Evolutionary conservation across 2,888 invertebrate genomes (phyloP), one percentile per base, ranked within the genome.

Genomic region (Candidula unifasciata): DNA sequence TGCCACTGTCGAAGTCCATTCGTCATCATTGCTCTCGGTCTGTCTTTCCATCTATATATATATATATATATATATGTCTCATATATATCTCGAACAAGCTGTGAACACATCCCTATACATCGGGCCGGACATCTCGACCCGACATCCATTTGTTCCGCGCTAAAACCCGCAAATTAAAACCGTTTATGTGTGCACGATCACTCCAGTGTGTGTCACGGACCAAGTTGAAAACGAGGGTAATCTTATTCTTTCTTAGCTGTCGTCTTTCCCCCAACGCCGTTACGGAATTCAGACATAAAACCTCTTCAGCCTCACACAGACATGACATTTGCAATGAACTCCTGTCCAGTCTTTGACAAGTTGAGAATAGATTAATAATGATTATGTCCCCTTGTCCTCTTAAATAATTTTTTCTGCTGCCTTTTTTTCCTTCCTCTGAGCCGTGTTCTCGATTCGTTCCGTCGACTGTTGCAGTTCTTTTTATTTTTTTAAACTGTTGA

Each of bases 111-210:
- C 44, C 44, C 44, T 13, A 44, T 13, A 44, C 44, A 44, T 6
- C 44, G 8, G 44, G 8, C 44, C 13, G 44, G 44, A 44, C 44
- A 44, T 44, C 44, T 44, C 13, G 44, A 44, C 44, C 6, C 13
- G 44, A 44, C 44, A 44, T 44, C 44, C 13, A 44, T 44, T 13
- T 44, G 44, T 44, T 27, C 27, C 16, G n/a, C n/a, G n/a, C 10
- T n/a, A 44, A n/a, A 73, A 44, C 73, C 24, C 0, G n/a, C 27
- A 73, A 73, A 73, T 73, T 73, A 73, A 73, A n/a, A 73, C 44
- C 44, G 73, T 73, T 73, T 44, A 73, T 73, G 44, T 44, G n/a
- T 6, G 73, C 73, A 73, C 44, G 73, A 73, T 73, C 44, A n/a
- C 44, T 37, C 24, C 21, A 24, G 24, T 73, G 24, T 37, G 35